phyloP scores from a whole-genome alignment of 2,113 vertebrate species.

The Saguinus imperator region DNA sequence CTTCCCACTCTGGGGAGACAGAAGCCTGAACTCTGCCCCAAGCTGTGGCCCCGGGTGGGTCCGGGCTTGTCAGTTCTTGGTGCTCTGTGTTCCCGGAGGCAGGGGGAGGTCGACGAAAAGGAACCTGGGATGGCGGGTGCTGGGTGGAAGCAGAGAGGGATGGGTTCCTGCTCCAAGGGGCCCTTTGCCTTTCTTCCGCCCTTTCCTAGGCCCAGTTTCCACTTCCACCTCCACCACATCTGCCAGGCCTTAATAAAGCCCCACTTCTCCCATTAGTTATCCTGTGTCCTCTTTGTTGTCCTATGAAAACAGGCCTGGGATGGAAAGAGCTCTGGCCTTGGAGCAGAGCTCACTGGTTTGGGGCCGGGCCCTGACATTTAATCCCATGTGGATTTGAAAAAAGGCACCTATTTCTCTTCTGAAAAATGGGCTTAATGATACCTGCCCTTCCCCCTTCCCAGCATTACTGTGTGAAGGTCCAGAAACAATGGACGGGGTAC shows the following conservation, averaged over 20 bases:
- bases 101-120: background rate
- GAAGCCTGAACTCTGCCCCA: constrained; percentile 11
- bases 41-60: constrained; percentile 20
- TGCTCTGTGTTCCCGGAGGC: constrained; percentile 59
- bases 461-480: background rate
- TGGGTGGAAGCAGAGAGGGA: background rate
- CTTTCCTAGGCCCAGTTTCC: background rate
- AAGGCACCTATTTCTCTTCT: background rate
- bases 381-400: background rate
- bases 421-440: background rate
- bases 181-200: background rate
- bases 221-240: background rate
- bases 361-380: background rate
- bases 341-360: background rate
- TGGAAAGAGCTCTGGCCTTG: background rate
- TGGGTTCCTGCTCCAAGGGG: background rate
- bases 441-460: background rate
- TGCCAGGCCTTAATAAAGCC: constrained; percentile 72
- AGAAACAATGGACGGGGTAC: background rate
- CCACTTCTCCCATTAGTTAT: constrained; percentile 37
- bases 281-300: constrained; percentile 32
- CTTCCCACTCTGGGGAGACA: background rate
- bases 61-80: constrained; percentile 45
- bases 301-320: background rate
- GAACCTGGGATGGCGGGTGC: background rate